A percentile compares a stretch with the other conserved stretches of the same genome.
These are phyloP conservation scores for Zaprionus vittiger DNA, from an alignment of 1,140 invertebrate genomes.

Conservation along the genomic window DNA sequence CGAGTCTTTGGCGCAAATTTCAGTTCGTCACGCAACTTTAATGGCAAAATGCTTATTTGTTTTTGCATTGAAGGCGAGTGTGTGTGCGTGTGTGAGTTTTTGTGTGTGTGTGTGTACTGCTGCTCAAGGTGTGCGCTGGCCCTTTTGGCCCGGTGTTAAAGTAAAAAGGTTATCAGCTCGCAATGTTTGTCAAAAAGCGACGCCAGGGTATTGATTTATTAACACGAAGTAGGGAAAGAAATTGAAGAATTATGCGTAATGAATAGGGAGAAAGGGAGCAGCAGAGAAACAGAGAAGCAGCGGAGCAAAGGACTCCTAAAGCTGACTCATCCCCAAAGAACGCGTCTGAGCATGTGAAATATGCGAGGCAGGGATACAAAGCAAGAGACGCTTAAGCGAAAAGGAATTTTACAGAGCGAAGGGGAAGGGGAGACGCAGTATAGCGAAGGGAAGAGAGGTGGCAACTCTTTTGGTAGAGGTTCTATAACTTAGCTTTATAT, in stretches of 20 bases:
- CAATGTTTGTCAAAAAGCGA: slow-evolving; percentile 77
- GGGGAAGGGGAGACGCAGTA: neutral
- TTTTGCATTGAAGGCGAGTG: slow-evolving; percentile 44
- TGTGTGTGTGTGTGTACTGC: slow-evolving; percentile 15
- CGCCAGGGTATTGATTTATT: slow-evolving; percentile 77
- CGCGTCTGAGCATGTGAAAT: slow-evolving; percentile 18
- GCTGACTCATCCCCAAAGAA: neutral
- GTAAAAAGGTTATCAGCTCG: slow-evolving; percentile 78
- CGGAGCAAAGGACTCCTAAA: neutral
- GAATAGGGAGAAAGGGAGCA: neutral
- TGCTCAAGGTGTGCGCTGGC: slow-evolving; percentile 32
- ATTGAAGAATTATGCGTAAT: neutral
- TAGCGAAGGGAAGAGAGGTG: neutral
- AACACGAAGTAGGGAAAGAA: slow-evolving; percentile 37
- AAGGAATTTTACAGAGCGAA: slow-evolving; percentile 62
- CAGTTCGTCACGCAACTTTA: slow-evolving; percentile 82
- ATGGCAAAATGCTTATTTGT: slow-evolving; percentile 78
- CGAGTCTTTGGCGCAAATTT: slow-evolving; percentile 81
- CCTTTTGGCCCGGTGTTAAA: slow-evolving; percentile 57
- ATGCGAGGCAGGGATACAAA: slow-evolving; percentile 29
- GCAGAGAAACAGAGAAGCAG: neutral
- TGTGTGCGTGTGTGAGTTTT: slow-evolving; percentile 1
- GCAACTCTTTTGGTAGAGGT: neutral
- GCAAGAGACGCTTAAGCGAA: slow-evolving; percentile 58
- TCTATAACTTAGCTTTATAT: neutral